Percentiles rank a stretch among this genome's conserved stretches.
Evolutionary conservation across 35 echinoderm and acorn worm species (phyloP).

Genomic region (Chiridota heheva): DNA sequence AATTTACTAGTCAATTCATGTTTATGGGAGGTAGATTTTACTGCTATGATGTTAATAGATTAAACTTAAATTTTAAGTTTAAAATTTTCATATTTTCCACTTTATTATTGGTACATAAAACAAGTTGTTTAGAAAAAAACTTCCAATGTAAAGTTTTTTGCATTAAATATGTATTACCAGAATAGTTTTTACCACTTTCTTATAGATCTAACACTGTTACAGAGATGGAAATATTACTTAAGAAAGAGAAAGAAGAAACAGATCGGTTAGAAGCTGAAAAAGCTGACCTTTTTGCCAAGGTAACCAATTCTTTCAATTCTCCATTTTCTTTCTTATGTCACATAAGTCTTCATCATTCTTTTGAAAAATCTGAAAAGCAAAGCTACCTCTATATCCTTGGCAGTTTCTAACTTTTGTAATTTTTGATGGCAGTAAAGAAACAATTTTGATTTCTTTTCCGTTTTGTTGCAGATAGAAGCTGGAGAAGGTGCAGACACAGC

Average conservation of each 20-base stretch:
- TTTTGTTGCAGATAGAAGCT: slow-evolving; percentile 79
- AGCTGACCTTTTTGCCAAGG: slow-evolving; percentile 75
- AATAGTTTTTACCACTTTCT: not conserved
- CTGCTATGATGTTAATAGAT: not conserved
- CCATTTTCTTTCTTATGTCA: not conserved
- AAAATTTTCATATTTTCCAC: not conserved
- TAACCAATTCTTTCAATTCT: slow-evolving; percentile 9
- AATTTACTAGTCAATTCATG: too few species aligned
- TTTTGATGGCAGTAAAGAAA: not conserved
- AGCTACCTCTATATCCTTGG: not conserved
- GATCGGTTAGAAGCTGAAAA: slow-evolving; percentile 74
- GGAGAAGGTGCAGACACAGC: slow-evolving; percentile 86
- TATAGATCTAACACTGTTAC: slow-evolving; percentile 54
- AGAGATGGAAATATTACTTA: slow-evolving; percentile 54
- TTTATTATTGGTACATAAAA: not conserved
- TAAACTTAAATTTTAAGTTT: not conserved
- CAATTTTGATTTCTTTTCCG: not conserved
- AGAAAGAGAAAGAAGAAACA: slow-evolving; percentile 61
- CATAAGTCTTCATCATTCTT: not conserved
- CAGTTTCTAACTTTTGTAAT: not conserved
- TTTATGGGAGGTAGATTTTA: not conserved
- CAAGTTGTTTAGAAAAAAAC: not conserved
- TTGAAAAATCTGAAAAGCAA: not conserved
- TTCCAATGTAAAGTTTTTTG: not conserved
- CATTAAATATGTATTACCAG: not conserved